Evolutionary conservation across 2,113 vertebrate species (phyloP), one percentile per base, ranked within the genome.

Genomic region (Nibea albiflora): DNA sequence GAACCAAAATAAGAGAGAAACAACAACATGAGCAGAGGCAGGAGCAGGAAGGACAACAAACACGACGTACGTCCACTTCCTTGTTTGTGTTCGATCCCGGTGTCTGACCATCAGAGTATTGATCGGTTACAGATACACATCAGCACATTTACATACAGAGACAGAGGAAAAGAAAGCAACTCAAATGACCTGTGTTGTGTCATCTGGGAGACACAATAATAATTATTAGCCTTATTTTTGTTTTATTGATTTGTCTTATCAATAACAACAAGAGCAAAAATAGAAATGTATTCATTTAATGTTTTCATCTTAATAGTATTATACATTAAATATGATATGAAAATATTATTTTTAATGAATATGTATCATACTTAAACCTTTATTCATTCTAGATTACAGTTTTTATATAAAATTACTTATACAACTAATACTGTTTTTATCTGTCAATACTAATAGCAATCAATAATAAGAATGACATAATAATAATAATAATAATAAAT

Each of bases 81-180:
- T 73, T 75, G 76, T 83, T 78, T 80, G 66, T 86, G 83, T 81
- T 80, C 11, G 15, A 35, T 62, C 24, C 81, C 61, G n/a, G 76
- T 60, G 49, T 89, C 71, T 60, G 84, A 76, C 68, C 76, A 56
- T 87, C 85, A 63, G 5, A 26, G 65, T 60, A 86, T 90, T 63
- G 81, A 90, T 88, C 63, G n/a, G 78, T 58, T 64, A 66, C 52
- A 67, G 88, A 91, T 74, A 67, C 74, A 80, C 76, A 75, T 83
- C 85, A 85, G 77, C 68, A 73, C 64, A 85, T 81, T 77, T 77
- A 73, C 82, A 90, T 79, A 57, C 68, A 54, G 60, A 76, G 31
- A 16, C 7, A 8, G 35, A 39, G 35, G 8, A 39, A 39, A 39
- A 39, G 7, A 8, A 7, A 39, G 35, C 35, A 39, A 39, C 35